Evolutionary conservation across 2,113 vertebrate genomes (phyloP), one percentile per base, ranked within the genome.

Genomic region (Podiceps cristatus): DNA sequence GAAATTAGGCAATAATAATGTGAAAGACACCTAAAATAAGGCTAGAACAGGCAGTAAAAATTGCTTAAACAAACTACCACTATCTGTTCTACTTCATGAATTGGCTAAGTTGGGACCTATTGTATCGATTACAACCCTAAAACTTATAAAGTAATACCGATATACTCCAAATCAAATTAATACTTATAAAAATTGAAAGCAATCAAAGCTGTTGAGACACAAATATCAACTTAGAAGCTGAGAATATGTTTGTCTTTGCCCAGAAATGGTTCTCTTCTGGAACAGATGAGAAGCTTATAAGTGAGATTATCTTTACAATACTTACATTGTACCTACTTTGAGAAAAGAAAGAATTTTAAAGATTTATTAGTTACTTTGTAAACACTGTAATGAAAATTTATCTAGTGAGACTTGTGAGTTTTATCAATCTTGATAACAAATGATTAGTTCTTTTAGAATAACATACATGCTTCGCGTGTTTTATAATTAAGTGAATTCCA

Each of bases 401-500:
- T 71, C 31, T 37, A 71, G 12, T 23, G 37, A 83, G 67, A 58
- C 62, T 76, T 64, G 18, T 55, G 35, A 80, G 29, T 80, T 90
- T 64, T 93, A 86, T 89, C 76, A 87, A 86, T 94, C 76, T 91
- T 84, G 44, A n/a, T 89, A 91, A 86, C 45, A 73, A 93, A 88
- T 50, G 5, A 82, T 88, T 86, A 73, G 44, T 58, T 44, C 80
- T 93, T 84, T 91, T 55, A 84, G 60, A 94, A 42, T 84, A 93
- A 87, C 64, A 78, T 49, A 63, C 25, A 44, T 78, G 52, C 10
- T 8, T 77, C n/a, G 47, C 5, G 11, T 50, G 31, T 74, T 87
- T 56, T 68, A 19, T 95, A 89, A 91, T 90, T 89, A 96, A 82
- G 91, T 94, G 4, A 87, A 87, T 91, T 77, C 87, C 87, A 95